Evolutionary conservation across 2,113 vertebrate species (phyloP).

Genomic region (Tapirus terrestris): DNA sequence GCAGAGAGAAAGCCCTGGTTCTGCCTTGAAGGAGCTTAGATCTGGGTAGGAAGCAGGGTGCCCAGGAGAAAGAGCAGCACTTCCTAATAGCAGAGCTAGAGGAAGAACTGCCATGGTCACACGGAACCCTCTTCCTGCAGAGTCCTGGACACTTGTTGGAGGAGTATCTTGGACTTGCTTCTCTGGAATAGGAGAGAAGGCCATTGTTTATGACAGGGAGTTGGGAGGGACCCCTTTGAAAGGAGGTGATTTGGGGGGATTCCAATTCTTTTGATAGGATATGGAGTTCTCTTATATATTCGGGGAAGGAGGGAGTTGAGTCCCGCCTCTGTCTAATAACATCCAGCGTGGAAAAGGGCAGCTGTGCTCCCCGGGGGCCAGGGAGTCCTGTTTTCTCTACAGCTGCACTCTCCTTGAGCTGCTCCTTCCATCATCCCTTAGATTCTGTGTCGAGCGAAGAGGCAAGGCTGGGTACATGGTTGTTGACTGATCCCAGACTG

Average conservation of each 20-base stretch:
- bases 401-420: background rate
- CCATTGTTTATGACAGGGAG: background rate
- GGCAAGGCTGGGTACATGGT: background rate
- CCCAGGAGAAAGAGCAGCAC: background rate
- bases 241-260: background rate
- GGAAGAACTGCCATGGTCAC: accelerated
- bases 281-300: background rate
- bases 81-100: background rate
- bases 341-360: background rate
- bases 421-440: background rate
- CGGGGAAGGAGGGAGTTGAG: background rate
- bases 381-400: too few species aligned
- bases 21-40: background rate
- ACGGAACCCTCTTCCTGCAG: background rate
- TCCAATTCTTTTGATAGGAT: background rate
- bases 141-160: background rate
- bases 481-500: background rate
- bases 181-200: background rate
- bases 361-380: accelerated
- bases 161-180: background rate
- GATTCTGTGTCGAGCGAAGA: background rate
- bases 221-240: background rate
- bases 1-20: background rate
- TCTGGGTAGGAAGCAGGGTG: background rate
- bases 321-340: background rate